phyloP scores from a whole-genome alignment of 2,888 invertebrate genomes.

The Calameuta idolon region DNA sequence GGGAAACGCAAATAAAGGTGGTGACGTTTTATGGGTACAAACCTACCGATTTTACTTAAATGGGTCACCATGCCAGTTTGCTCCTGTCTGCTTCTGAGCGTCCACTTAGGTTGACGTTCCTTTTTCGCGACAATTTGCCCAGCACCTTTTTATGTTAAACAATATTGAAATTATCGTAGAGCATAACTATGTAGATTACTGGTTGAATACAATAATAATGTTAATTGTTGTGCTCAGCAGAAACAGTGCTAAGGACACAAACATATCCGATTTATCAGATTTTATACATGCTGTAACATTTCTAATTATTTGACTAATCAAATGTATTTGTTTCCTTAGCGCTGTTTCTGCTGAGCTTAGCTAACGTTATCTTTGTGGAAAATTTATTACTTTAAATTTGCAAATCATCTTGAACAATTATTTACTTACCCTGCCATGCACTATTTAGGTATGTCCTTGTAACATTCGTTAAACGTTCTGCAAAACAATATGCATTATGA shows the following conservation, averaged over 20 bases:
- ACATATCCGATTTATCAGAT: not conserved
- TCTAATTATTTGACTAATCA: not conserved
- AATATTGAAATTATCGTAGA: not conserved
- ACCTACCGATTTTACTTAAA: slow-evolving; percentile 42
- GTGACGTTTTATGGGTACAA: slow-evolving; percentile 25
- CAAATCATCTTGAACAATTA: not conserved
- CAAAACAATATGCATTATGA: slow-evolving; percentile 10
- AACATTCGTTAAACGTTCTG: slow-evolving; percentile 36
- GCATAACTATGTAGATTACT: not conserved
- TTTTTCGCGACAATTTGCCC: not conserved
- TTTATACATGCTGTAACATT: not conserved
- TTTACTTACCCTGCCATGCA: slow-evolving; percentile 45
- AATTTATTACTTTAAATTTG: not conserved
- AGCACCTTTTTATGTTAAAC: not conserved
- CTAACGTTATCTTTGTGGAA: too few relatives aligned
- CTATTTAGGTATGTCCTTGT: slow-evolving; percentile 37
- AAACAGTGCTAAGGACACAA: not conserved
- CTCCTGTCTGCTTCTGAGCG: not conserved
- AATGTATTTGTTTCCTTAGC: not conserved
- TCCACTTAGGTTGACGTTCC: not conserved
- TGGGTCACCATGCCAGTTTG: slow-evolving; percentile 25
- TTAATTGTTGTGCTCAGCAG: not conserved
- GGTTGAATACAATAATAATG: not conserved
- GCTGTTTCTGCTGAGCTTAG: not conserved
- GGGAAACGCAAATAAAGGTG: slow-evolving; percentile 36